Evolutionary conservation across 2,888 invertebrate genomes (phyloP).

Genomic region (Tipula confusa): DNA sequence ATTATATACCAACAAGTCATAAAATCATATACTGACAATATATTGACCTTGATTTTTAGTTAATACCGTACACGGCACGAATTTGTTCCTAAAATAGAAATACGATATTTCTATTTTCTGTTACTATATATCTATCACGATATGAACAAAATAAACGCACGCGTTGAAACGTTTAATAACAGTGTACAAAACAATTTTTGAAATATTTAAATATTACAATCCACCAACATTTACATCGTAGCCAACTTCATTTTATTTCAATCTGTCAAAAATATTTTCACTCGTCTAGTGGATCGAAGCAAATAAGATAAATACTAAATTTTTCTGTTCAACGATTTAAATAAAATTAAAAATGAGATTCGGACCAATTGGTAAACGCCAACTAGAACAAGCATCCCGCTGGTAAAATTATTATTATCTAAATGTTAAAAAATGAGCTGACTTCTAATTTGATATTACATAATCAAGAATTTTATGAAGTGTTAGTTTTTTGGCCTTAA

Average conservation of each 20-base stretch:
- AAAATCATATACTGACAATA: too few relatives aligned
- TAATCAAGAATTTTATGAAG: background rate
- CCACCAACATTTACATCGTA: background rate
- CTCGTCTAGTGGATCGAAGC: background rate
- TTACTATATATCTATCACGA: too few relatives aligned
- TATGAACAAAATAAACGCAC: too few relatives aligned
- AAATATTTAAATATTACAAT: background rate
- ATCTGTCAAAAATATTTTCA: background rate
- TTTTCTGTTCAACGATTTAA: background rate
- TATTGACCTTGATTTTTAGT: too few relatives aligned
- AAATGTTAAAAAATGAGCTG: background rate
- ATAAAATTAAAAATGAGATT: background rate
- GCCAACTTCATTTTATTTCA: background rate
- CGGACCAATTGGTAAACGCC: slow-evolving; percentile 55
- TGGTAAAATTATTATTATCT: slow-evolving; percentile 47
- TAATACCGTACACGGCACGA: too few relatives aligned
- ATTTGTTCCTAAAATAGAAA: too few relatives aligned
- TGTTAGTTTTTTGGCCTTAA: background rate
- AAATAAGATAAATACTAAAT: background rate
- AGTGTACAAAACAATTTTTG: background rate
- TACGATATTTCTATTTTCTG: too few relatives aligned
- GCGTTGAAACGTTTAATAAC: too few relatives aligned
- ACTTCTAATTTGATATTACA: background rate
- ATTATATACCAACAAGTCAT: too few relatives aligned
- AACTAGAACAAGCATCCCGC: slow-evolving; percentile 54